Conservation (phyloP, 1,140 invertebrate genomes). For the Drosophila neocordata region DNA sequence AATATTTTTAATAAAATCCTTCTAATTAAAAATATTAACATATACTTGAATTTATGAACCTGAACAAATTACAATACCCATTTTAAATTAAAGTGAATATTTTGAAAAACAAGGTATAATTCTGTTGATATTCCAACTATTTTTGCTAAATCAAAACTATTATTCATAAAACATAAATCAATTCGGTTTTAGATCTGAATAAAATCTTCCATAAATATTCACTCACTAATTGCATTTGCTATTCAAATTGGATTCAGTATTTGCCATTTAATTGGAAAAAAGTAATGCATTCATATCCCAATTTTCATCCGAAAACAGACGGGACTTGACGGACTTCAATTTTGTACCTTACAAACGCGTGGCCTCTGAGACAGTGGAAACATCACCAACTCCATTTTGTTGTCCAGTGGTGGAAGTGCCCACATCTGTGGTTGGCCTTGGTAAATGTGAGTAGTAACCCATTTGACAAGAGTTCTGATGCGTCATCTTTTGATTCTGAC, state of each 20-base stretch:
- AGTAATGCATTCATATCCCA: neutral
- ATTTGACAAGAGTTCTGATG: constrained; percentile 80
- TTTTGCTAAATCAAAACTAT: no score
- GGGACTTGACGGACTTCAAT: neutral
- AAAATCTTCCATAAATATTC: neutral
- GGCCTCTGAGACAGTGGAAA: constrained; percentile 74
- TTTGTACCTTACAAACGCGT: constrained; percentile 69
- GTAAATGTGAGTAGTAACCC: constrained; percentile 81
- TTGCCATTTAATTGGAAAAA: neutral
- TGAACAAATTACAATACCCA: no score
- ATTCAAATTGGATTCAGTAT: neutral
- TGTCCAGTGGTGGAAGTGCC: constrained; percentile 62
- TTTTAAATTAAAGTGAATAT: no score
- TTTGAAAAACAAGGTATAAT: no score
- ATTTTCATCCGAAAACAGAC: constrained; percentile 4
- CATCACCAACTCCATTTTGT: constrained; percentile 52
- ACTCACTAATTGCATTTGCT: neutral
- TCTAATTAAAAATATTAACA: no score
- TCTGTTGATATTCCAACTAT: no score
- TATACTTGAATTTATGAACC: no score
- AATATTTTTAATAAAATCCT: no score
- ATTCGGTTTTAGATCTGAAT: no score
- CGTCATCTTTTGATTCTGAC: constrained; percentile 68
- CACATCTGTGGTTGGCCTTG: constrained; percentile 70
- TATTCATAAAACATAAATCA: no score